Conservation (phyloP, 2,888 invertebrate species). For the Horisme vitalbata region DNA sequence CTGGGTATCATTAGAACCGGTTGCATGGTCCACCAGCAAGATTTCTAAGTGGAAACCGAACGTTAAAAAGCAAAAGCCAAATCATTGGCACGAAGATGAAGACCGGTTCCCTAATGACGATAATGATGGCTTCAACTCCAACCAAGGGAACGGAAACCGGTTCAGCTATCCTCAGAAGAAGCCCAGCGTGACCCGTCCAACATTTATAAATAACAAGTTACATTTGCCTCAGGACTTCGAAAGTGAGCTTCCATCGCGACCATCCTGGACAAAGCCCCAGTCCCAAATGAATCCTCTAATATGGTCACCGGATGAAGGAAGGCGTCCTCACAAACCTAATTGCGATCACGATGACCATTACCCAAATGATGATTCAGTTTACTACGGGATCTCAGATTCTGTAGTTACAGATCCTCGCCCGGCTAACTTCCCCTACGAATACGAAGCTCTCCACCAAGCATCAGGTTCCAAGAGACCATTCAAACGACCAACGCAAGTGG, state of each 20-base stretch:
- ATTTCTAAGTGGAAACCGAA: constrained; percentile 91
- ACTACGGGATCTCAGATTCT: constrained; percentile 71
- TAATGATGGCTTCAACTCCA: constrained; percentile 43
- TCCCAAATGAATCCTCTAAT: constrained; percentile 52
- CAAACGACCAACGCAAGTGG: constrained; percentile 72
- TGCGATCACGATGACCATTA: constrained; percentile 65
- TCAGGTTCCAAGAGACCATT: constrained; percentile 56
- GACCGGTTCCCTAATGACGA: constrained; percentile 48
- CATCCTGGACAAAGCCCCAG: constrained; percentile 64
- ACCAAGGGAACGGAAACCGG: constrained; percentile 52
- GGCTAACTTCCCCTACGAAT: constrained; percentile 73
- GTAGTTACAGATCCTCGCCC: constrained; percentile 76
- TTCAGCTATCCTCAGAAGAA: constrained; percentile 63
- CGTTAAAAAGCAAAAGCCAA: constrained; percentile 77
- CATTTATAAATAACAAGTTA: constrained; percentile 67
- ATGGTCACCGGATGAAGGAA: constrained; percentile 70
- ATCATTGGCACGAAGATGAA: constrained; percentile 69
- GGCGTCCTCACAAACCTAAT: constrained; percentile 69
- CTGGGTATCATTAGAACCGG: constrained; percentile 90
- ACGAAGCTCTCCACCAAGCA: constrained; percentile 69
- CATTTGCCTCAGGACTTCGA: constrained; percentile 63
- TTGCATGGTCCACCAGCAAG: constrained; percentile 91
- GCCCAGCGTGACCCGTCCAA: constrained; percentile 59
- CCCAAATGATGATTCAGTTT: constrained; percentile 57
- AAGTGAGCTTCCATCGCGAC: constrained; percentile 66